A percentile compares a stretch with the other conserved stretches of the same genome.
Conservation (phyloP, 2,888 invertebrate species). For the Spodoptera littoralis region DNA sequence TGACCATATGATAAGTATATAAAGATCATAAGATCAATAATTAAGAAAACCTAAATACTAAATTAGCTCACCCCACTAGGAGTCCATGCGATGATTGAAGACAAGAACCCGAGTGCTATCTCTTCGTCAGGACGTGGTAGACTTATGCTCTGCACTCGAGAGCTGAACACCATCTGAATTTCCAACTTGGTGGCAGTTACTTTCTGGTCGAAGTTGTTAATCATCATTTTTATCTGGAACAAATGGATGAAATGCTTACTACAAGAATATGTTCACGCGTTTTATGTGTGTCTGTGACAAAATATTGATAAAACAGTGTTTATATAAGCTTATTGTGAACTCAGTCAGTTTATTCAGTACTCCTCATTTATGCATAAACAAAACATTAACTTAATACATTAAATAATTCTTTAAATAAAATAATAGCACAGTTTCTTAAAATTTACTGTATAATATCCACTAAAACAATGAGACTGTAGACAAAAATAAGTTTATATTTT, state of each 20-base stretch:
- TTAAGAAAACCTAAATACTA: too few relatives aligned
- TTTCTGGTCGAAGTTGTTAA: slow-evolving; percentile 82
- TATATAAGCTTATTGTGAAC: too few relatives aligned
- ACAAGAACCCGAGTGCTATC: slow-evolving; percentile 72
- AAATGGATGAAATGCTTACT: background rate
- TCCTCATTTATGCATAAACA: too few relatives aligned
- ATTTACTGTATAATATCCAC: background rate
- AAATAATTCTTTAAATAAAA: too few relatives aligned
- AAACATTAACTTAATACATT: too few relatives aligned
- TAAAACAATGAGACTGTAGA: background rate
- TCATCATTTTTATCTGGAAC: slow-evolving; percentile 77
- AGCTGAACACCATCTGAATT: slow-evolving; percentile 65
- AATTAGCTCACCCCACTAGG: slow-evolving; percentile 73
- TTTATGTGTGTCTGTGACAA: too few relatives aligned
- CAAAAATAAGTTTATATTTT: slow-evolving; percentile 4
- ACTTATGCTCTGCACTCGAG: slow-evolving; percentile 65
- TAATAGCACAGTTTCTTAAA: too few relatives aligned
- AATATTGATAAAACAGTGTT: too few relatives aligned
- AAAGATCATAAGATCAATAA: too few relatives aligned
- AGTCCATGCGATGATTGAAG: slow-evolving; percentile 81
- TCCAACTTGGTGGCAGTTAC: slow-evolving; percentile 75
- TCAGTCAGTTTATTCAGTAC: too few relatives aligned
- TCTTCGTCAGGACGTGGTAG: slow-evolving; percentile 73
- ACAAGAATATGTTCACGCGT: too few relatives aligned
- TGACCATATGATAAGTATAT: too few relatives aligned